These are phyloP conservation scores for Drosophila kanapiae DNA, from an alignment of 1,140 invertebrate genomes.

Conservation along the genomic window DNA sequence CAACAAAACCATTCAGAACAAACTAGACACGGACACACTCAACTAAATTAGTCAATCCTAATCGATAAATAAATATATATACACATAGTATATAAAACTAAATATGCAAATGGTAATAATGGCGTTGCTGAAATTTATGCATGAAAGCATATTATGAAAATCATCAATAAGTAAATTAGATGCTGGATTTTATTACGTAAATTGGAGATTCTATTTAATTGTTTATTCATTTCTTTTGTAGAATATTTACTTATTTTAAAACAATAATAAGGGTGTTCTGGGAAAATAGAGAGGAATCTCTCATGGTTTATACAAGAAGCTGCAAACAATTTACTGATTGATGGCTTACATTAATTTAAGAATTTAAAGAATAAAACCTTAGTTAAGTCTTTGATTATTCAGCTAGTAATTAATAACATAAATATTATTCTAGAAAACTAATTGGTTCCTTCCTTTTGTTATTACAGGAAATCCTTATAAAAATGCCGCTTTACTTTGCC, in stretches of 20 bases:
- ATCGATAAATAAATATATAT: conserved; percentile 5
- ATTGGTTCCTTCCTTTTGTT: neutral
- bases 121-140: neutral
- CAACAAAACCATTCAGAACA: conserved; percentile 23
- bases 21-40: conserved; percentile 25
- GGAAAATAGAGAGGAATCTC: neutral
- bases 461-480: conserved; percentile 11
- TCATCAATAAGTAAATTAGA: neutral
- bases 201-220: no score
- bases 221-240: neutral
- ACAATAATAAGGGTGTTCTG: neutral
- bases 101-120: neutral
- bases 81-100: neutral
- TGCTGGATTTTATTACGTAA: neutral
- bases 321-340: no score
- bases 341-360: no score
- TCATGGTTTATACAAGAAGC: neutral
- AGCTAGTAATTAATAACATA: no score
- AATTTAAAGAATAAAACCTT: no score
- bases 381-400: no score
- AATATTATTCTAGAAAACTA: neutral
- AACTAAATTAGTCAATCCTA: conserved; percentile 34
- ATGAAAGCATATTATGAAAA: conserved; percentile 5
- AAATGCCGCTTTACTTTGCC: neutral
- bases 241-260: neutral